These are phyloP conservation scores for Rhagoletis zephyria DNA, from an alignment of 1,140 invertebrate genomes.

Conservation along the genomic window DNA sequence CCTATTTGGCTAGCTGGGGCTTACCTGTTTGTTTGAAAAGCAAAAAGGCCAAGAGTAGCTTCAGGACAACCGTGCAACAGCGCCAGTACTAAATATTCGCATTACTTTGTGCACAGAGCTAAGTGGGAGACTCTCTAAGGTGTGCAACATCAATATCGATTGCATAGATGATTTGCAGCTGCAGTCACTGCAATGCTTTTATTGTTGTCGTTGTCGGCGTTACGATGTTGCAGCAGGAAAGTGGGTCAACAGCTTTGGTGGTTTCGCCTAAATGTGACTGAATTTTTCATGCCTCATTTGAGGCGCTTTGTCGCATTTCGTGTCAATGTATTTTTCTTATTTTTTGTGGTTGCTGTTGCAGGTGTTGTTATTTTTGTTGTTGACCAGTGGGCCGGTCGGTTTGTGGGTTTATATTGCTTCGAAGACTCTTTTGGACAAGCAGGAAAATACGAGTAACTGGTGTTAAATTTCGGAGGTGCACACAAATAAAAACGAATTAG, in stretches of 20 bases:
- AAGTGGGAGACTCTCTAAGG: not conserved
- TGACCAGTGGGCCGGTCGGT: not conserved
- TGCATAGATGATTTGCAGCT: not conserved
- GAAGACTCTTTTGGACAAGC: not conserved
- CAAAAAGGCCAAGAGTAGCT: conserved; percentile 1
- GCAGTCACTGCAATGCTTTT: not conserved
- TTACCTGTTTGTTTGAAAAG: conserved; percentile 22
- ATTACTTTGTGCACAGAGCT: not conserved
- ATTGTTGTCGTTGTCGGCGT: not conserved
- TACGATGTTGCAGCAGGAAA: conserved; percentile 5
- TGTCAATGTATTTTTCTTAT: not conserved
- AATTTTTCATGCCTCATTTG: conserved; percentile 40
- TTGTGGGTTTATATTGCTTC: not conserved
- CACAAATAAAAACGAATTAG: no score
- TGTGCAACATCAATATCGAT: conserved; percentile 33
- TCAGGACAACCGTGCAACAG: conserved; percentile 3
- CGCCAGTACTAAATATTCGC: not conserved
- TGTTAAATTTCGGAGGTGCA: no score
- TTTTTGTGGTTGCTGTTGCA: not conserved
- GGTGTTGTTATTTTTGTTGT: not conserved
- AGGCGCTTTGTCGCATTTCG: not conserved
- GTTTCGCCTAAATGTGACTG: conserved; percentile 44
- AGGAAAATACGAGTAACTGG: not conserved
- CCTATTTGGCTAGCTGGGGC: not conserved
- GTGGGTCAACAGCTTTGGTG: conserved; percentile 48